A percentile compares a stretch with the other conserved stretches of the same genome.
These are phyloP conservation scores for Cotesia glomerata DNA, from an alignment of 1,140 invertebrate species.

Conservation along the genomic window DNA sequence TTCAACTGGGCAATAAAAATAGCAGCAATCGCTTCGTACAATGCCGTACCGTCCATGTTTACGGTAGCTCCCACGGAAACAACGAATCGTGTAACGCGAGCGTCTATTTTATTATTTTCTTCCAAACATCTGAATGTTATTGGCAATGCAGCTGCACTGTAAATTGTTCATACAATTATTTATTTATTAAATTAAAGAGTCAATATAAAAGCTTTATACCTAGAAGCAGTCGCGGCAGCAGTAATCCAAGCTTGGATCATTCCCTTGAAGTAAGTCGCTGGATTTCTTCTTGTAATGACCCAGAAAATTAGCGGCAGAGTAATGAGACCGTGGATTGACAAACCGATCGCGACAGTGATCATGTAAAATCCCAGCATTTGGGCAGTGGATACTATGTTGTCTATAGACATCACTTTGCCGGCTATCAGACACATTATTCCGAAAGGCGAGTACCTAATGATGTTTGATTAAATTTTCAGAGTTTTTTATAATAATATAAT, in stretches of 20 bases:
- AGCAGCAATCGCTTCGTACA: conserved; percentile 75
- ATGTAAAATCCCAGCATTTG: conserved; percentile 72
- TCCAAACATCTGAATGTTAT: conserved; percentile 80
- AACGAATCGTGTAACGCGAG: conserved; percentile 74
- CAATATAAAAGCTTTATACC: conserved; percentile 61
- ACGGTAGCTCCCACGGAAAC: conserved; percentile 72
- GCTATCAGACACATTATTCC: conserved; percentile 75
- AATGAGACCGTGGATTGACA: conserved; percentile 70
- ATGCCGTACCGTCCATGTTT: conserved; percentile 77
- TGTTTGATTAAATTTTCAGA: too few species aligned
- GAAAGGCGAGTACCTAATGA: conserved; percentile 71
- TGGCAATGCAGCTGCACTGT: conserved; percentile 76
- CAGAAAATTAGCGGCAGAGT: conserved; percentile 72
- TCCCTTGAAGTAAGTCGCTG: conserved; percentile 68
- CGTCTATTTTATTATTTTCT: conserved; percentile 75
- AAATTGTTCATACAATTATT: conserved; percentile 16
- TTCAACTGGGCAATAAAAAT: conserved; percentile 78
- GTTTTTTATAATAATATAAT: too few species aligned
- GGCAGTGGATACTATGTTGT: conserved; percentile 69
- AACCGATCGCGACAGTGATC: conserved; percentile 70
- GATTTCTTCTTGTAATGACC: conserved; percentile 69
- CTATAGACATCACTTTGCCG: conserved; percentile 71
- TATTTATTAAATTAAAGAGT: not conserved
- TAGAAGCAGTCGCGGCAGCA: conserved; percentile 73
- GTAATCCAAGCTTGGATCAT: conserved; percentile 73